Evolutionary conservation across 2,797 vertebrate genomes (phyloP), one percentile per base, ranked within the genome.

Genomic region (Myotis vivesi): DNA sequence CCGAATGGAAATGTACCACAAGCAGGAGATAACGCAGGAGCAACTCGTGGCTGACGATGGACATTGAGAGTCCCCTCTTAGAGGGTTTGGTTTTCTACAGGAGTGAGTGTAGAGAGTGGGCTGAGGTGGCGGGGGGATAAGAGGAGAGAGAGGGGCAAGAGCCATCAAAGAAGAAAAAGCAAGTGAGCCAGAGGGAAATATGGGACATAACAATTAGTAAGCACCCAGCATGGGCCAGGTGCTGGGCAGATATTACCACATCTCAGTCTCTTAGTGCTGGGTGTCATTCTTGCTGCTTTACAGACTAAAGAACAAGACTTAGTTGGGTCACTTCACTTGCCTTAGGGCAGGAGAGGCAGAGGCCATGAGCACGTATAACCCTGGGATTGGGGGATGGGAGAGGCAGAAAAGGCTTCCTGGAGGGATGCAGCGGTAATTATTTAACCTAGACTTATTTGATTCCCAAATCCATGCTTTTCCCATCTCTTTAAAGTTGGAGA

Each of bases 1-100:
- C 49, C 0, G 19, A 82, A 57, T 95, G 95, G 92, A 94, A 94
- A 93, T 46, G 38, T 68, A 73, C 83, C 51, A 19, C 28, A 72
- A 84, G 64, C 55, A 19, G 82, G 46, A 87, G 89, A 49, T n/a
- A 28, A 55, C 3, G n/a, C 7, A n/a, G 77, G n/a, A 46, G 12
- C 6, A 10, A 2, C 25, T 64, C 12, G 3, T 2, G 20, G 75
- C 46, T 68, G 86, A 20, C 38, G 25, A 38, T 6, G 25, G 77
- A 81, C 36, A 7, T 28, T n/a, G 53, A 51, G 55, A n/a, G 46
- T n/a, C 36, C 22, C 33, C 9, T 55, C 36, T 0, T 2, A 38
- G 30, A 51, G 20, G 33, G 6, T 33, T 66, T 68, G 28, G 33
- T 30, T 82, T 20, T 77, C 62, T 16, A 9, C n/a, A 25, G 15